Evolutionary conservation across 2,797 vertebrate species (phyloP), one percentile per base, ranked within the genome.

Genomic region (Paedocypris micromegethes): DNA sequence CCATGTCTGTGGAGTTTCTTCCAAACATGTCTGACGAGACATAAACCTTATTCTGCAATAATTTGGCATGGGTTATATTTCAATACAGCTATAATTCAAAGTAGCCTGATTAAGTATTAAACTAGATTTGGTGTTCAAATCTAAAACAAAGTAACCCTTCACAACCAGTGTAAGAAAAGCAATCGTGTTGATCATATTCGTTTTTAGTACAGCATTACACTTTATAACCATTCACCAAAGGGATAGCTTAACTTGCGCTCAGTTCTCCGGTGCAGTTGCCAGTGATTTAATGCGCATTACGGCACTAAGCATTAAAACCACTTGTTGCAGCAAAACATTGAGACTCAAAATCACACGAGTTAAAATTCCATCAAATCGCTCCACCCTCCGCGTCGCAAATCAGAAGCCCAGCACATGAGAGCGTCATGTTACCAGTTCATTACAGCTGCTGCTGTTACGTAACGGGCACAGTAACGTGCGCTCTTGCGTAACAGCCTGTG

Each of bases 401-500:
- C 41, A 38, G 45, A 39, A 62, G 62, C 7, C 5, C 39, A 45
- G 60, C 9, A 68, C 66, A 7, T 47, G 5, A 58, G 23, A 4
- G 43, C n/a, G 43, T 62, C 38, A 9, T 40, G 41, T 56, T 63
- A 64, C 68, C 23, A 63, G 9, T 50, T 58, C 50, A 4, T 56
- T 45, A 56, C 40, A 23, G 3, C 23, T n/a, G 50, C 6, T 54
- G 3, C 66, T 62, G 71, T 89, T 90, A 88, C 74, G 81, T 87
- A 89, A 90, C 71, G 50, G 38, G 76, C 69, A 37, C 56, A 74
- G 41, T 64, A 78, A 47, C 52, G 64, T 72, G 76, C 75, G 54
- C 60, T 72, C 71, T 89, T 89, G 80, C 87, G 86, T 88, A 90
- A 88, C 66, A 54, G 7, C 23, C 0, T 1, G 39, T n/a, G 80